phyloP scores from a whole-genome alignment of 1,140 invertebrate species.

The Caenorhabditis tropicalis region DNA sequence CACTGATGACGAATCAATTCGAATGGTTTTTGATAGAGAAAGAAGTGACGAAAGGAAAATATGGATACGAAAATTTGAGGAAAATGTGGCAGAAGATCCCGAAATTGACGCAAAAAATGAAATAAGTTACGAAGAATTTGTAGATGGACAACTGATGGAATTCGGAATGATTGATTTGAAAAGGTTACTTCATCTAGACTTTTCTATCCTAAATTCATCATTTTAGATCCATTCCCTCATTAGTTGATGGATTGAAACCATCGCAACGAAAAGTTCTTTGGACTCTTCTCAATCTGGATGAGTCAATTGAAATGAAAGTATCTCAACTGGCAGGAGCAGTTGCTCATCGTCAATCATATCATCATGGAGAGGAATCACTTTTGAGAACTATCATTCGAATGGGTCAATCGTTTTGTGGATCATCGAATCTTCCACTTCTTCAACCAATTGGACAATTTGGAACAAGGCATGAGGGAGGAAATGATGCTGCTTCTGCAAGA shows the following conservation, averaged over 20 bases:
- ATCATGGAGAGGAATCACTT: conserved; percentile 92
- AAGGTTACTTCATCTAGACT: neutral
- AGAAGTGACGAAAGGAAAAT: neutral
- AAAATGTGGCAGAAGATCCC: neutral
- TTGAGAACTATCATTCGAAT: conserved; percentile 93
- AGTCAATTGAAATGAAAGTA: conserved; percentile 93
- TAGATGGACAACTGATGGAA: conserved; percentile 2
- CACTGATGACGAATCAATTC: neutral
- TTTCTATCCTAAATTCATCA: neutral
- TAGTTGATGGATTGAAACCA: conserved; percentile 94
- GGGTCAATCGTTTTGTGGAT: conserved; percentile 95
- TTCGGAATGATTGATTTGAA: conserved; percentile 8
- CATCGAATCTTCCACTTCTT: conserved; percentile 93
- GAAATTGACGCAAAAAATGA: neutral
- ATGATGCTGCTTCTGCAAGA: conserved; percentile 92
- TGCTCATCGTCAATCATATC: conserved; percentile 92
- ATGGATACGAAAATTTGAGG: neutral
- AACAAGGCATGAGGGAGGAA: conserved; percentile 80
- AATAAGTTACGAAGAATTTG: neutral
- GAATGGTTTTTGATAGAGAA: conserved; percentile 24
- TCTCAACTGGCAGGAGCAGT: conserved; percentile 94
- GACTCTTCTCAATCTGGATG: conserved; percentile 89
- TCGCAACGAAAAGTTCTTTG: conserved; percentile 92
- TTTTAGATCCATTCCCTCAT: conserved; percentile 84
- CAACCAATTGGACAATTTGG: conserved; percentile 87